A percentile compares a stretch with the other conserved stretches of the same genome.
Evolutionary conservation across 2,797 vertebrate species (phyloP).

Genomic region (Carcharodon carcharias): DNA sequence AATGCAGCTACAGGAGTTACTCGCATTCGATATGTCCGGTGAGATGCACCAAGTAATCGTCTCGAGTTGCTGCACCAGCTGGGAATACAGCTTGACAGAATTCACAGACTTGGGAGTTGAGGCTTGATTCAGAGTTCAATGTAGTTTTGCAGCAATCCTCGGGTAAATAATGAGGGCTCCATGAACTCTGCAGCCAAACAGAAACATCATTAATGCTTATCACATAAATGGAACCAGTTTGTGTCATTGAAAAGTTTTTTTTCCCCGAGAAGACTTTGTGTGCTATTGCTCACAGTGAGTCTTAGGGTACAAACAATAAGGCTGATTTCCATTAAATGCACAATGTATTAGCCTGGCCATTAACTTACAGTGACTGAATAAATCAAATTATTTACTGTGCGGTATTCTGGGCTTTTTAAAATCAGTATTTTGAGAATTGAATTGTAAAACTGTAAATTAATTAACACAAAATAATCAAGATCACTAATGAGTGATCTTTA

Average conservation of each 20-base stretch:
- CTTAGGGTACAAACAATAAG: not conserved
- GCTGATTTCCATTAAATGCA: not conserved
- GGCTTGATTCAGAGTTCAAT: constrained; percentile 50
- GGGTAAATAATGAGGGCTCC: constrained; percentile 47
- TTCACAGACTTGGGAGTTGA: constrained; percentile 64
- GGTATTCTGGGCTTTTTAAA: not conserved
- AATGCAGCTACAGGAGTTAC: accelerated
- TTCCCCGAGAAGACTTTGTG: not conserved
- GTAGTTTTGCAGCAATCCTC: constrained; percentile 38
- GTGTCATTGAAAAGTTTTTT: not conserved
- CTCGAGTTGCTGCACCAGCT: constrained; percentile 52
- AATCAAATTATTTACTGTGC: not conserved
- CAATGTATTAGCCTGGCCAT: not conserved
- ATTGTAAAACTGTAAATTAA: not conserved
- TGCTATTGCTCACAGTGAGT: not conserved
- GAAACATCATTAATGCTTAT: not conserved
- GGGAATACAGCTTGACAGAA: constrained; percentile 69
- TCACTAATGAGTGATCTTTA: no score
- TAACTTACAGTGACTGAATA: not conserved
- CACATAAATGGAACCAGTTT: constrained; percentile 3
- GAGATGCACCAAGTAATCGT: constrained; percentile 60
- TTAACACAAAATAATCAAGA: no score
- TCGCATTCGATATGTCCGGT: constrained; percentile 55
- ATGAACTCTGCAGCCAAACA: constrained; percentile 50
- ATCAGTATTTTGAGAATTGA: not conserved